phyloP scores from a whole-genome alignment of 1,140 invertebrate genomes.

The Periplaneta americana region DNA sequence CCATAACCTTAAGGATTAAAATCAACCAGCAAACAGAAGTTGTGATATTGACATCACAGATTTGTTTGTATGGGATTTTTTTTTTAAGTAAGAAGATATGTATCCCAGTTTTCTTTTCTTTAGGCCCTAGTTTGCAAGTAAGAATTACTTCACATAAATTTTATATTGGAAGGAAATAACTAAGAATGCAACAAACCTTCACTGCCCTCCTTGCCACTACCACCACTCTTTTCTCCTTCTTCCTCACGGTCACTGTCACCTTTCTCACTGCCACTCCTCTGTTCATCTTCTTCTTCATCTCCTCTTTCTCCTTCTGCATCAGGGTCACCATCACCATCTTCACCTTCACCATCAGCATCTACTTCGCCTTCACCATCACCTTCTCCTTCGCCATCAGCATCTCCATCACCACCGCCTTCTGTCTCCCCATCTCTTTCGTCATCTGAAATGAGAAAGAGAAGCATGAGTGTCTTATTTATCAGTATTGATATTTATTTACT shows the following conservation, averaged over 20 bases:
- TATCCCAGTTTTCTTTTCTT: no score
- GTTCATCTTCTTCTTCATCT: conserved; percentile 3
- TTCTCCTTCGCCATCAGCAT: conserved; percentile 37
- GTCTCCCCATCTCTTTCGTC: conserved; percentile 23
- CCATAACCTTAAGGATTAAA: no score
- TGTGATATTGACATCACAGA: no score
- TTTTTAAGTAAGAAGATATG: no score
- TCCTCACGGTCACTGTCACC: conserved; percentile 37
- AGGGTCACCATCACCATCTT: neutral
- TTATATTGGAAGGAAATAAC: neutral
- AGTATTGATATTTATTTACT: neutral
- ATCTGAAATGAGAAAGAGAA: neutral
- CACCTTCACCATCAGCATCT: conserved; percentile 22
- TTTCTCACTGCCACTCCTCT: conserved; percentile 28
- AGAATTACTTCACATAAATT: conserved; percentile 7
- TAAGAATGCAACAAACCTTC: conserved; percentile 35
- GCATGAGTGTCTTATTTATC: no score
- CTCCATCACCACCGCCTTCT: conserved; percentile 29
- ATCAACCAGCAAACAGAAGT: no score
- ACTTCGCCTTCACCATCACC: conserved; percentile 34
- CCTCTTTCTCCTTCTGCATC: neutral
- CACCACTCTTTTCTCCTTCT: conserved; percentile 30
- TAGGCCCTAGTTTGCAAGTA: no score
- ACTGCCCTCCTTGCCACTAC: conserved; percentile 30
- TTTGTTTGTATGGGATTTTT: no score